Percentiles rank a stretch among this genome's conserved stretches.
These are phyloP conservation scores for Calcarius lapponicus DNA, from an alignment of 2,797 vertebrate genomes.

Conservation along the genomic window DNA sequence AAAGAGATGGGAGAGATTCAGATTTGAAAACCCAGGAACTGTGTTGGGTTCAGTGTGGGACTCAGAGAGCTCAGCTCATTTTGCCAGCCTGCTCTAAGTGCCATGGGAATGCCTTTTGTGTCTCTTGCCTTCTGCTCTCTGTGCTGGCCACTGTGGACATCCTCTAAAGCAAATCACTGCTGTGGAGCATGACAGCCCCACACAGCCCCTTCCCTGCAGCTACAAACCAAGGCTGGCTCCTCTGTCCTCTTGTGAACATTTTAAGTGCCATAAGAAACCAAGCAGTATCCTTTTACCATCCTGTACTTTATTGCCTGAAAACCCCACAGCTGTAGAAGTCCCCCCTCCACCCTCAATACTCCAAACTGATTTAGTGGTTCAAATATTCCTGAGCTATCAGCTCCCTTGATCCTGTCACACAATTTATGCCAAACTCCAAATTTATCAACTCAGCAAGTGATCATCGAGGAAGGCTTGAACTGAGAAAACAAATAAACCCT, in stretches of 20 bases:
- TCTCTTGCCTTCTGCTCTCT: not conserved
- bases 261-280: not conserved
- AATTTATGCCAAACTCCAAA: slow-evolving; percentile 1
- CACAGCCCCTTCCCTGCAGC: not conserved
- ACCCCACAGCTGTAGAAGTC: not conserved
- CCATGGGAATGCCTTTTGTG: not conserved
- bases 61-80: not conserved
- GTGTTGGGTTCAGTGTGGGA: accelerated
- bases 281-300: not conserved
- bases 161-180: not conserved
- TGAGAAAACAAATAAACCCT: slow-evolving; percentile 44
- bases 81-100: not conserved
- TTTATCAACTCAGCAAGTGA: not conserved
- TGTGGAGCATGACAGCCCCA: not conserved
- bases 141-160: not conserved
- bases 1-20: not conserved
- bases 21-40: not conserved
- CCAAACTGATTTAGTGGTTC: not conserved
- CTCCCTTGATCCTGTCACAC: not conserved
- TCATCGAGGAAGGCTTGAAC: not conserved
- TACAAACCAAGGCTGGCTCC: not conserved
- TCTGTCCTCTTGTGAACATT: not conserved
- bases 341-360: not conserved
- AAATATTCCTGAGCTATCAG: not conserved
- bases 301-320: not conserved